Base-by-base conservation (phyloP, 2,888 invertebrate genomes). In the Neoaliturus tenellus region DNA sequence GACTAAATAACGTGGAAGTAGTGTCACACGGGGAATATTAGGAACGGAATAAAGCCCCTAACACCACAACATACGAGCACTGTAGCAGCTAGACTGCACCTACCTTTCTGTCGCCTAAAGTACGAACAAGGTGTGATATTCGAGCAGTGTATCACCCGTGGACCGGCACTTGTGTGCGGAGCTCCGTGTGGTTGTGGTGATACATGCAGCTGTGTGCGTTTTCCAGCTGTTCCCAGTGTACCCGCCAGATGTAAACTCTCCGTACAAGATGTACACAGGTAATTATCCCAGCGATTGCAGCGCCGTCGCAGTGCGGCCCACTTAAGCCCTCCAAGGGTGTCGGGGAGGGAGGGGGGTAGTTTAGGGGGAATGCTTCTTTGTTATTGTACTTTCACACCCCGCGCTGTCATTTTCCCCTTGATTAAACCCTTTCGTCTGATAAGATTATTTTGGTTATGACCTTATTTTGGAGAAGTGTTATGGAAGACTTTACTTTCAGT, bases 341-440 rank as follows among this genome's bases (percentile, higher is more conserved):
- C 1, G 28, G 28, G 75, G 75, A n/a, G 3, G 14, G 23, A 4
- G 31, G 71, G 5, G 48, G 78, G 35, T 51, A 55, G 78, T 62
- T 62, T 62, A 28, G 31, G 31, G 62, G 55, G 62, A 31, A 62
- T 62, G 62, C 62, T 78, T 78, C 78, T 78, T 78, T 78, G 78
- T 78, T 78, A 78, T 78, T 78, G 51, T 78, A 78, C 78, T 48
- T 78, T 78, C 31, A 55, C 78, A 35, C 78, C 51, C 55, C 33
- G 23, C 78, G 73, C 78, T 51, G 78, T 78, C 78, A 78, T 78
- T 78, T 75, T 75, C 48, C 75, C 35, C 55, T 55, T 78, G 78
- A 78, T 78, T 78, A 78, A 78, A 78, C 78, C 55, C 78, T 78
- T 78, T 55, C 78, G 55, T 23, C 35, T 78, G 78, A 78, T 78